Base-by-base conservation (phyloP, 1,140 invertebrate genomes). In the Ladona fulva region DNA sequence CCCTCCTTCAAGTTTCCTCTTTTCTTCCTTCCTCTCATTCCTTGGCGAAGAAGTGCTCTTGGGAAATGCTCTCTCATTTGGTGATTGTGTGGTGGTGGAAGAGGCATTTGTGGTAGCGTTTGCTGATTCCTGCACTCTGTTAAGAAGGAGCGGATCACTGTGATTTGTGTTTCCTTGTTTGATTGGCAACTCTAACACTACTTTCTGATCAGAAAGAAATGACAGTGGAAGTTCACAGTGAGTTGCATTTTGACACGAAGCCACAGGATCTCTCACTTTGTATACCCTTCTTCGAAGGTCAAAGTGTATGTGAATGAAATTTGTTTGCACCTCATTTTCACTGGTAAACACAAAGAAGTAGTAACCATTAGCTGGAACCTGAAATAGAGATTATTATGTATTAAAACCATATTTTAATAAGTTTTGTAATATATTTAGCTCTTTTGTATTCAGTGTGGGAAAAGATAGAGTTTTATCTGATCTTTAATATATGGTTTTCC, bases 321-420 rank as follows among this genome's bases (percentile, higher is more conserved):
- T 92, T 19, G 87, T 85, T 82, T 92, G 89, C 0, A 92, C 87
- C 82, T 94, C 92, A 81, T 94, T 94, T 82, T 94, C 92, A 19
- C 92, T 93, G 81, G 91, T 92, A 85, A 93, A 93, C 0, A 94
- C 91, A 83, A 94, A 94, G 84, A 94, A 94, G 80, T 94, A 94
- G 82, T 93, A 93, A 24, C 92, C 92, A 80, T 92, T 91, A 0
- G 86, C 85, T 59, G 91, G 91, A 0, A 93, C 89, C 79, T 66
- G 52, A 66, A 66, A 66, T 37, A 37, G 1, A n/a, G n/a, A n/a
- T n/a, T n/a, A n/a, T n/a, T n/a, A n/a, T n/a, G n/a, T n/a, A n/a
- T n/a, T n/a, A n/a, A n/a, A n/a, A n/a, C n/a, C n/a, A n/a, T n/a
- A n/a, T n/a, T n/a, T n/a, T n/a, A n/a, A n/a, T n/a, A n/a, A n/a